Evolutionary conservation across 1,140 invertebrate genomes (phyloP).

Genomic region (Tenebrio molitor): DNA sequence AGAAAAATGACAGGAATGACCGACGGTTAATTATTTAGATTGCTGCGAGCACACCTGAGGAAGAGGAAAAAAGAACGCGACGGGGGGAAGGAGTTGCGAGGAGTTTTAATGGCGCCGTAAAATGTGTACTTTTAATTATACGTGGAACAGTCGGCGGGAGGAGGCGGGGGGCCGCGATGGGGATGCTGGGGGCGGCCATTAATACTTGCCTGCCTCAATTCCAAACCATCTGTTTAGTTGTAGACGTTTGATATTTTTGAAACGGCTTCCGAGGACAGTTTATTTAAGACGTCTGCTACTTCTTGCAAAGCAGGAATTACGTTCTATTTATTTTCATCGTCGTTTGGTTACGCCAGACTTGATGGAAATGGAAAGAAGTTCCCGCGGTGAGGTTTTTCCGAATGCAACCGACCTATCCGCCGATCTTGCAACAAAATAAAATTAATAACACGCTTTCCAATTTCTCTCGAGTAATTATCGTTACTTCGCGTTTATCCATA

Average conservation of each 20-base stretch:
- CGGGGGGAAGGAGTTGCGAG: no score
- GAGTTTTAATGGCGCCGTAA: conserved; percentile 27
- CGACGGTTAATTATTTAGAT: conserved; percentile 30
- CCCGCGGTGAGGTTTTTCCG: no score
- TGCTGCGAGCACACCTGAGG: conserved; percentile 15
- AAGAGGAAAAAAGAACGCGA: not conserved
- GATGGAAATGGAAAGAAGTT: no score
- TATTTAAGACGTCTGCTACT: conserved; percentile 22
- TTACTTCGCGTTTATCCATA: no score
- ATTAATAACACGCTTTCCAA: no score
- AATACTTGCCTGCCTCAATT: conserved; percentile 5
- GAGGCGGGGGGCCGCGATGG: not conserved
- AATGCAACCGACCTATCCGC: no score
- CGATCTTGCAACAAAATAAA: no score
- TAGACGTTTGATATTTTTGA: conserved; percentile 21
- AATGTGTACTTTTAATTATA: conserved; percentile 39
- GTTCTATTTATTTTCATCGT: conserved; percentile 26
- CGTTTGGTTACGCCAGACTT: no score
- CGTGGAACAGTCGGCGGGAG: conserved; percentile 18
- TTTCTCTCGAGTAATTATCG: no score
- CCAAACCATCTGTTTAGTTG: conserved; percentile 12
- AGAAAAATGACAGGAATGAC: no score
- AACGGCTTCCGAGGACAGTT: conserved; percentile 2
- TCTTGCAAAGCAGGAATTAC: no score
- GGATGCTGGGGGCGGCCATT: not conserved